phyloP scores from a whole-genome alignment of 2,888 invertebrate genomes.

The Panzeria rudis region DNA sequence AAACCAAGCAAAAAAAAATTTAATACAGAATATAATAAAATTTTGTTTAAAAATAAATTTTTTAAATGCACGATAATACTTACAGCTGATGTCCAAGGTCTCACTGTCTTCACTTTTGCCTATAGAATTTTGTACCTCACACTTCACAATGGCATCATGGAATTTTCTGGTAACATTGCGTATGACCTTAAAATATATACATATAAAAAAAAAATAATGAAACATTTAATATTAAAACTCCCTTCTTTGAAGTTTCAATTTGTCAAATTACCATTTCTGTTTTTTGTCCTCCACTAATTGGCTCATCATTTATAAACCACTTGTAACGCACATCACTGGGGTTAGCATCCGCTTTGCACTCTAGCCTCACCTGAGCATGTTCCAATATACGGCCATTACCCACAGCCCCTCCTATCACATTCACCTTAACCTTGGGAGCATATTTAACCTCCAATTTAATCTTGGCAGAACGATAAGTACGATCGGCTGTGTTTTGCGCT shows the following conservation, averaged over 20 bases:
- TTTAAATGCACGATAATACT: slow-evolving; percentile 84
- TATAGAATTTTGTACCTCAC: slow-evolving; percentile 96
- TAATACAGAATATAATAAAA: neutral
- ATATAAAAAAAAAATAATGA: neutral
- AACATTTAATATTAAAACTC: neutral
- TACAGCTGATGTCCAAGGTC: slow-evolving; percentile 95
- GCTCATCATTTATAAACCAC: slow-evolving; percentile 94
- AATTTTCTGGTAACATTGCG: slow-evolving; percentile 92
- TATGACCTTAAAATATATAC: slow-evolving; percentile 85
- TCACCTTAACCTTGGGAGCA: slow-evolving; percentile 93
- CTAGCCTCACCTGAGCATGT: slow-evolving; percentile 91
- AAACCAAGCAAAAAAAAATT: neutral
- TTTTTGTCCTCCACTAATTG: slow-evolving; percentile 90
- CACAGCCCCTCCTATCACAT: slow-evolving; percentile 85
- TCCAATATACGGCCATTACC: slow-evolving; percentile 89
- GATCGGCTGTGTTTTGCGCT: slow-evolving; percentile 95
- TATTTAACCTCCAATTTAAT: slow-evolving; percentile 94
- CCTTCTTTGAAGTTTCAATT: neutral
- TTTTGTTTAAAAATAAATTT: neutral
- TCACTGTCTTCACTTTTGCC: slow-evolving; percentile 95
- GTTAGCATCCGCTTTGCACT: slow-evolving; percentile 94
- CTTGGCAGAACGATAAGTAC: slow-evolving; percentile 91
- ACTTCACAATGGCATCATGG: slow-evolving; percentile 94
- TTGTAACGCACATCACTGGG: slow-evolving; percentile 93
- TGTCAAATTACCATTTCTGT: slow-evolving; percentile 88